A percentile compares a stretch with the other conserved stretches of the same genome.
Conservation (phyloP, 1,140 invertebrate genomes). For the Drosophila santomea region DNA sequence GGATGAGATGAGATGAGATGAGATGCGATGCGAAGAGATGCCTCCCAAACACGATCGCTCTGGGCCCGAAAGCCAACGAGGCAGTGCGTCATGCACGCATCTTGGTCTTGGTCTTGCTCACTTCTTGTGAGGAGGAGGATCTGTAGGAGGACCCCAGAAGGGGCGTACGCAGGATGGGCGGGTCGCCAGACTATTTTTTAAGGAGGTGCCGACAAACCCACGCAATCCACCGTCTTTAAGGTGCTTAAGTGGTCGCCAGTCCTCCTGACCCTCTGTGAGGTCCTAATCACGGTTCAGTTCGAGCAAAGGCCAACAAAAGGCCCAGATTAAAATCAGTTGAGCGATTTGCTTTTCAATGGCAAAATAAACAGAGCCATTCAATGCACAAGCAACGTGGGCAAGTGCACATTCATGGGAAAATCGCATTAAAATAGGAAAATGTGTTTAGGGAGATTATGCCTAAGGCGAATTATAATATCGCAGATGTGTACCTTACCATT, state of each 20-base stretch:
- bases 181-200: slow-evolving; percentile 6
- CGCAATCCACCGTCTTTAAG: slow-evolving; percentile 35
- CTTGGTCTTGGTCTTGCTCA: slow-evolving; percentile 15
- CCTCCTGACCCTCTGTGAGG: slow-evolving; percentile 18
- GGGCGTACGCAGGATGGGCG: neutral
- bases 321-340: slow-evolving; percentile 1
- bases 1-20: slow-evolving; percentile 22
- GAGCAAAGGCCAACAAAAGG: slow-evolving; percentile 9
- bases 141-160: neutral
- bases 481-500: neutral
- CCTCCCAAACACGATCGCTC: slow-evolving; percentile 77
- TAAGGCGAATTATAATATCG: neutral
- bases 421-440: neutral
- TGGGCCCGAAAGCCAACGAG: slow-evolving; percentile 65
- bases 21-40: slow-evolving; percentile 29
- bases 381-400: slow-evolving; percentile 3
- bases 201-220: slow-evolving; percentile 36
- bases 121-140: neutral
- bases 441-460: neutral
- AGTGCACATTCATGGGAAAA: neutral
- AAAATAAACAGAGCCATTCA: slow-evolving; percentile 1
- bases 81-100: slow-evolving; percentile 78
- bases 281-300: slow-evolving; percentile 18
- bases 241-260: slow-evolving; percentile 17
- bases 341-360: slow-evolving; percentile 1